These are phyloP conservation scores for Bellardia bayeri DNA, from an alignment of 2,888 invertebrate genomes.

Conservation along the genomic window DNA sequence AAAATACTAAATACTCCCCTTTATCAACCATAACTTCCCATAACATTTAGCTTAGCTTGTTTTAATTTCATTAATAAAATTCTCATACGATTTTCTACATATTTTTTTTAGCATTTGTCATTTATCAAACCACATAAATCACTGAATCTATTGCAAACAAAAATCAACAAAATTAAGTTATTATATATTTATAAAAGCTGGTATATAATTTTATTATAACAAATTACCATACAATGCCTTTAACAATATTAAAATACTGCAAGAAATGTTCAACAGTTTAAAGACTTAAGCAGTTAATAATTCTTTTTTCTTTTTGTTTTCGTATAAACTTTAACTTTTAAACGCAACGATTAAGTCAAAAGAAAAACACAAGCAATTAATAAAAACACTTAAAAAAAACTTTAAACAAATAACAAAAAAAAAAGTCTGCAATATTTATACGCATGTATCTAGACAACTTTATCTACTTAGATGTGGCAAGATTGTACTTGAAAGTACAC, in stretches of 20 bases:
- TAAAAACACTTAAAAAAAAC: conserved; percentile 54
- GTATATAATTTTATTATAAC: conserved; percentile 14
- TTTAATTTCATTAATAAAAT: conserved; percentile 6
- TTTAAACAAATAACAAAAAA: conserved; percentile 4
- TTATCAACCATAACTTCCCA: conserved; percentile 17
- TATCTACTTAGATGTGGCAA: too few relatives aligned
- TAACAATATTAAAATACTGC: background rate
- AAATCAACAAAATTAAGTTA: conserved; percentile 43
- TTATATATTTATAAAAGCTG: background rate
- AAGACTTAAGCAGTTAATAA: conserved; percentile 15
- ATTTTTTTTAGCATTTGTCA: conserved; percentile 25
- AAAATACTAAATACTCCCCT: too few relatives aligned
- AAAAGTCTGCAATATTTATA: conserved; percentile 1
- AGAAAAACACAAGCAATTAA: conserved; percentile 62
- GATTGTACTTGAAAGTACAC: too few relatives aligned
- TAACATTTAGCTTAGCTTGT: conserved; percentile 15
- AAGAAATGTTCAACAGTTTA: background rate
- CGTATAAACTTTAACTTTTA: conserved; percentile 43
- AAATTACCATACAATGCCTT: conserved; percentile 32
- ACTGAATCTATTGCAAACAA: background rate
- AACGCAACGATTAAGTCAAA: conserved; percentile 68
- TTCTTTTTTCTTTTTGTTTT: conserved; percentile 1
- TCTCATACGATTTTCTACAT: conserved; percentile 4
- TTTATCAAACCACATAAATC: conserved; percentile 33
- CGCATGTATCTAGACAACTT: background rate